A percentile compares a stretch with the other conserved stretches of the same genome.
Evolutionary conservation across 1,140 invertebrate genomes (phyloP).

Genomic region (Lepidurus arcticus): DNA sequence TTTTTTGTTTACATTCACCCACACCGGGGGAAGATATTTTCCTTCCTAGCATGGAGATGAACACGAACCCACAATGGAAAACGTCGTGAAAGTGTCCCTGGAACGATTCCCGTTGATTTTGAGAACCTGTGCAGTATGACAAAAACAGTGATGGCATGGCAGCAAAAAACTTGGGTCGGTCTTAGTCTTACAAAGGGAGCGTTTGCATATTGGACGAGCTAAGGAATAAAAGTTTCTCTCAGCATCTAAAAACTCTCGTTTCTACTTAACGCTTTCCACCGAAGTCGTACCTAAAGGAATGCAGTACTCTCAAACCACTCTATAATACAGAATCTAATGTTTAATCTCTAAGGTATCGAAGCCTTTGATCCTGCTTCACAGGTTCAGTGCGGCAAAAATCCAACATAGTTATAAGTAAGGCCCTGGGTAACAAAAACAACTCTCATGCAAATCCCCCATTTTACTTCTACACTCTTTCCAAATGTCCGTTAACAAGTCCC

Average conservation of each 20-base stretch:
- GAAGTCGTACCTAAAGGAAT: not conserved
- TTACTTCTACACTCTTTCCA: not conserved
- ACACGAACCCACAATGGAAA: not conserved
- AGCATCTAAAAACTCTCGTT: not conserved
- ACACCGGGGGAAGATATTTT: not conserved
- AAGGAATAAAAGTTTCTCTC: slow-evolving; percentile 2
- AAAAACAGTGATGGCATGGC: slow-evolving; percentile 18
- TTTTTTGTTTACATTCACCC: not conserved
- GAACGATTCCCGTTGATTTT: slow-evolving; percentile 1
- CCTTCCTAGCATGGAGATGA: not conserved
- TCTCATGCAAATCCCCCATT: not conserved
- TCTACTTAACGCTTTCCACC: not conserved
- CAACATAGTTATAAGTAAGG: not conserved
- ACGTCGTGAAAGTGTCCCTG: not conserved
- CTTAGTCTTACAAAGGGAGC: slow-evolving; percentile 12
- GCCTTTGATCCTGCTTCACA: slow-evolving; percentile 4
- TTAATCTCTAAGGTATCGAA: slow-evolving; percentile 14
- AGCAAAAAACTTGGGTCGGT: slow-evolving; percentile 17
- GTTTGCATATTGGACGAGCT: slow-evolving; percentile 19
- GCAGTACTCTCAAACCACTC: not conserved
- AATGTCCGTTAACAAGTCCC: not conserved
- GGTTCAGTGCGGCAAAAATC: slow-evolving; percentile 9
- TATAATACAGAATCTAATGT: not conserved
- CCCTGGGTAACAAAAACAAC: slow-evolving; percentile 10
- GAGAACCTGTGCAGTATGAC: slow-evolving; percentile 1